Evolutionary conservation across 2,888 invertebrate genomes (phyloP).

Genomic region (Diploptera punctata): DNA sequence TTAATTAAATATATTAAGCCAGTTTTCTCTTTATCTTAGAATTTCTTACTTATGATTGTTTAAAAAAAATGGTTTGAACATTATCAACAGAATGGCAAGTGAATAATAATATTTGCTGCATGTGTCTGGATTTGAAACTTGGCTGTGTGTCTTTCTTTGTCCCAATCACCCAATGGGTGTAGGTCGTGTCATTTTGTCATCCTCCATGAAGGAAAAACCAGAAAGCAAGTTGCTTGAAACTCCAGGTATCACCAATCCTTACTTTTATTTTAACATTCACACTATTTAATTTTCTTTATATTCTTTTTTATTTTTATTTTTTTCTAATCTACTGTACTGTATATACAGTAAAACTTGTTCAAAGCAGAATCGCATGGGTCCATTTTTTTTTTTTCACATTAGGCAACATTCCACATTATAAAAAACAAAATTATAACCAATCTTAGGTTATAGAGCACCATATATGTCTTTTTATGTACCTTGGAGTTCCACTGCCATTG

Average conservation of each 20-base stretch:
- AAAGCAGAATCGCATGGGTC: too few species aligned
- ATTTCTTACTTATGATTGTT: too few species aligned
- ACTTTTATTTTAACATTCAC: background rate
- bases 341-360: too few species aligned
- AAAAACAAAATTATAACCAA: too few species aligned
- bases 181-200: slow-evolving; percentile 28
- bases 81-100: background rate
- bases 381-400: too few species aligned
- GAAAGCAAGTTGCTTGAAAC: slow-evolving; percentile 19
- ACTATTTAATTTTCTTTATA: background rate
- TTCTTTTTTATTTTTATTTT: background rate
- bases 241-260: slow-evolving; percentile 19
- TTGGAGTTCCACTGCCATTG: too few species aligned
- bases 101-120: background rate
- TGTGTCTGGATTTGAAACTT: slow-evolving; percentile 16
- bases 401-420: too few species aligned
- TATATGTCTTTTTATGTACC: too few species aligned
- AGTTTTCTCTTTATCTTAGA: too few species aligned
- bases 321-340: background rate
- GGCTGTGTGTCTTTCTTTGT: slow-evolving; percentile 25
- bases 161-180: slow-evolving; percentile 20
- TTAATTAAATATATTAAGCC: too few species aligned
- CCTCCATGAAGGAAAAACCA: slow-evolving; percentile 3
- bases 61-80: too few species aligned
- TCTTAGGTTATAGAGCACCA: too few species aligned